phyloP scores from a whole-genome alignment of 2,113 vertebrate genomes.

The Mastomys coucha region DNA sequence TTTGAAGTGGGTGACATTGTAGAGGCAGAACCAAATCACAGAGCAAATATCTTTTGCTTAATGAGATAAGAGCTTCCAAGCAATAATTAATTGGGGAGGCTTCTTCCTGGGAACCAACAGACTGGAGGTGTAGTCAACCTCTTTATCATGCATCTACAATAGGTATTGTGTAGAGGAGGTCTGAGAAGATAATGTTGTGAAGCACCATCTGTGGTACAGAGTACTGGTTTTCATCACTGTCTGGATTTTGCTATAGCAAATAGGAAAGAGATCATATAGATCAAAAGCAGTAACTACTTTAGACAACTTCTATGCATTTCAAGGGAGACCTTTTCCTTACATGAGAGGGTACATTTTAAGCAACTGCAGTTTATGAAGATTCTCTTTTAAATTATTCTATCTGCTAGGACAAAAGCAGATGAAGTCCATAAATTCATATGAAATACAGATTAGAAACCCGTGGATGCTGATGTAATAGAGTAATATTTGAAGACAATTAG shows the following conservation, averaged over 20 bases:
- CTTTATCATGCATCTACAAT: neutral
- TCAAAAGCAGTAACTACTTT: neutral
- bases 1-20: slow-evolving; percentile 28
- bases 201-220: neutral
- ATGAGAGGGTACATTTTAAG: neutral
- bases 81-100: slow-evolving; percentile 31
- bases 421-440: slow-evolving; percentile 42
- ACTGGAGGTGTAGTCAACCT: neutral
- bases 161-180: slow-evolving; percentile 16
- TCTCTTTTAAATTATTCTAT: slow-evolving; percentile 45
- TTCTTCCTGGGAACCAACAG: slow-evolving; percentile 44
- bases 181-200: neutral
- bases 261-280: neutral
- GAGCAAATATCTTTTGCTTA: slow-evolving; percentile 55
- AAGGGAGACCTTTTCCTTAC: slow-evolving; percentile 8
- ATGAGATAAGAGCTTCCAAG: slow-evolving; percentile 1
- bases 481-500: neutral
- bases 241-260: slow-evolving; percentile 24
- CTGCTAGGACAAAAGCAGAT: slow-evolving; percentile 22
- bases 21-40: slow-evolving; percentile 20
- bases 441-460: slow-evolving; percentile 58
- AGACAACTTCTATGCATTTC: neutral
- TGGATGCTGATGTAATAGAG: neutral
- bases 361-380: neutral
- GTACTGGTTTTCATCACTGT: neutral